phyloP scores from a whole-genome alignment of 2,113 vertebrate species.

The Sinocyclocheilus grahami region DNA sequence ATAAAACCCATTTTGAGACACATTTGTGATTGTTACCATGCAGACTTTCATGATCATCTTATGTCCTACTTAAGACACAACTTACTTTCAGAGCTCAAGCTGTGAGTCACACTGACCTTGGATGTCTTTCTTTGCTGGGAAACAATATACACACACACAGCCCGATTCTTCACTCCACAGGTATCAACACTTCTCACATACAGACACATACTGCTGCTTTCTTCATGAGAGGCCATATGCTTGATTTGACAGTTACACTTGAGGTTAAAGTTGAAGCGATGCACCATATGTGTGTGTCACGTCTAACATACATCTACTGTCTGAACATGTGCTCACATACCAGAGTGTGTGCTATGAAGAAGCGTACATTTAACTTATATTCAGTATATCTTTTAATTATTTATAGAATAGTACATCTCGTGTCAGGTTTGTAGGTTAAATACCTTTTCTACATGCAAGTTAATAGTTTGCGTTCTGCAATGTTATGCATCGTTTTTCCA shows the following conservation, averaged over 20 bases:
- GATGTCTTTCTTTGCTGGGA: conserved; percentile 12
- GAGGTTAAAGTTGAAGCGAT: conserved; percentile 24
- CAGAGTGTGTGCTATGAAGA: not conserved
- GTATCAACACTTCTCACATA: not conserved
- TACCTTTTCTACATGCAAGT: not conserved
- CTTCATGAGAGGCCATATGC: not conserved
- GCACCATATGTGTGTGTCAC: conserved; percentile 10
- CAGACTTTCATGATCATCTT: not conserved
- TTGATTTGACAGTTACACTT: conserved; percentile 14
- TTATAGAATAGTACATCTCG: not conserved
- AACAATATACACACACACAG: not conserved
- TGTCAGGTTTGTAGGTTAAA: not conserved
- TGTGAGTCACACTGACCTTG: conserved; percentile 14
- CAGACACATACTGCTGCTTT: conserved; percentile 5
- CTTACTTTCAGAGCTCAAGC: not conserved
- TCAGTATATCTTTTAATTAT: not conserved
- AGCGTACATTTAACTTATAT: not conserved
- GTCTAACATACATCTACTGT: not conserved
- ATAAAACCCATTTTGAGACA: not conserved
- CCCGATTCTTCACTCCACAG: conserved; percentile 15
- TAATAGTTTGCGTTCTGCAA: not conserved
- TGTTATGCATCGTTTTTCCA: not conserved
- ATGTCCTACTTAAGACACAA: not conserved
- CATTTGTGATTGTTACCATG: not conserved
- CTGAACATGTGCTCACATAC: conserved; percentile 21